These are phyloP conservation scores for Aphidius colemani DNA, from an alignment of 2,888 invertebrate genomes.

Conservation along the genomic window DNA sequence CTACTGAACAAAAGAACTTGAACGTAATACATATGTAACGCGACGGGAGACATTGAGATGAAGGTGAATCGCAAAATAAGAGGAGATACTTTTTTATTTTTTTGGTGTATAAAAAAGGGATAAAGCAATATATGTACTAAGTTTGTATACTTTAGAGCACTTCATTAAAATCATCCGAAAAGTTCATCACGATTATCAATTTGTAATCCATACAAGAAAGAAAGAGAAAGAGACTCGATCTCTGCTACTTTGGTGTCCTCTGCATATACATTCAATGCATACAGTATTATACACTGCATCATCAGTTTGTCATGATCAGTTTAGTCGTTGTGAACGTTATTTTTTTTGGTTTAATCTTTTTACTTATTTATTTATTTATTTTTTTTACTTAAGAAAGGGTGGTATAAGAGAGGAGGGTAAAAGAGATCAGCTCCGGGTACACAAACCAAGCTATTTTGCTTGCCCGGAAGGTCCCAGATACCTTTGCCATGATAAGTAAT, in stretches of 20 bases:
- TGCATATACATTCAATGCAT: no score
- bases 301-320: no score
- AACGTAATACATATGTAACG: slow-evolving; percentile 55
- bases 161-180: slow-evolving; percentile 42
- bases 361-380: background rate
- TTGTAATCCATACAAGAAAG: background rate
- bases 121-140: slow-evolving; percentile 35
- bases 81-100: slow-evolving; percentile 22
- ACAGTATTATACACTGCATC: no score
- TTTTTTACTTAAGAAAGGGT: background rate
- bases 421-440: slow-evolving; percentile 8
- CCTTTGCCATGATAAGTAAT: slow-evolving; percentile 28
- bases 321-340: no score
- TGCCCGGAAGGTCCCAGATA: slow-evolving; percentile 27
- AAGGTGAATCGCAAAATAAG: slow-evolving; percentile 15
- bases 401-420: slow-evolving; percentile 3
- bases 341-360: slow-evolving; percentile 1
- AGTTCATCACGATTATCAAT: slow-evolving; percentile 3
- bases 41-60: slow-evolving; percentile 37
- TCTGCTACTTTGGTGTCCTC: background rate
- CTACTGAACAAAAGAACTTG: slow-evolving; percentile 42
- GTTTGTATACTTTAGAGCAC: slow-evolving; percentile 49
- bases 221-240: background rate
- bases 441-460: slow-evolving; percentile 22
- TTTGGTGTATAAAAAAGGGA: slow-evolving; percentile 41